Conservation (phyloP, 2,888 invertebrate species). For the Andrena fulva region DNA sequence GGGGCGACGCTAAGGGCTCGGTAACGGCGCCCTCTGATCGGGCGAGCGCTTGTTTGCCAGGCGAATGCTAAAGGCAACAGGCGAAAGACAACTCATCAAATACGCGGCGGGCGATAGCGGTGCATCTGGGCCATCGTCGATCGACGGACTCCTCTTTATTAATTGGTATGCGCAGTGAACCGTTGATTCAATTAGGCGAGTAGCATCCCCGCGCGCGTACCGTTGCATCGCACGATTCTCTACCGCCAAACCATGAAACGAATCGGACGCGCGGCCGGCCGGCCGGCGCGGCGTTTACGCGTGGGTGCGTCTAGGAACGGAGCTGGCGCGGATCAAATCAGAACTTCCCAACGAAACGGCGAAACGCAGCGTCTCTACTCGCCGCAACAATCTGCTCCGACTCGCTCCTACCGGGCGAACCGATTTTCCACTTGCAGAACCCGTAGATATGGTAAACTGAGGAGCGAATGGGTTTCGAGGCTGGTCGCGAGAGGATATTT, state of each 20-base stretch:
- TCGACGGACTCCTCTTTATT: slow-evolving; percentile 53
- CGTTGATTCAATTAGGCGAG: slow-evolving; percentile 59
- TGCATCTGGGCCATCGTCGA: slow-evolving; percentile 43
- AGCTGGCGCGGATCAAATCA: background rate
- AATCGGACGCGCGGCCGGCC: slow-evolving; percentile 1
- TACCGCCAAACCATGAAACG: slow-evolving; percentile 36
- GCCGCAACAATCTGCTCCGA: background rate
- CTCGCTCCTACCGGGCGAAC: too few species aligned
- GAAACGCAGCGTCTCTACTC: background rate
- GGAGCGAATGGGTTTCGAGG: background rate
- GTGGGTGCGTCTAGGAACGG: background rate
- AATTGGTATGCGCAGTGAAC: slow-evolving; percentile 56
- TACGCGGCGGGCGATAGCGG: slow-evolving; percentile 41
- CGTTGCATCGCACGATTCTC: slow-evolving; percentile 19
- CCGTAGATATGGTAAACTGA: slow-evolving; percentile 7
- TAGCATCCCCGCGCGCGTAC: slow-evolving; percentile 30
- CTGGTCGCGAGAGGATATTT: slow-evolving; percentile 12
- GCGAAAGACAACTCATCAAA: slow-evolving; percentile 26
- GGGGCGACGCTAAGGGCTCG: background rate
- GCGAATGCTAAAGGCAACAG: slow-evolving; percentile 22
- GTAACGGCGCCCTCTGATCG: background rate
- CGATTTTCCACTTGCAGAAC: background rate
- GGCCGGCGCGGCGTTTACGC: background rate
- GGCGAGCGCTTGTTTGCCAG: background rate
- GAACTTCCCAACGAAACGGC: background rate